phyloP scores from a whole-genome alignment of 2,888 invertebrate genomes.

The Ceratothoa steindachneri region DNA sequence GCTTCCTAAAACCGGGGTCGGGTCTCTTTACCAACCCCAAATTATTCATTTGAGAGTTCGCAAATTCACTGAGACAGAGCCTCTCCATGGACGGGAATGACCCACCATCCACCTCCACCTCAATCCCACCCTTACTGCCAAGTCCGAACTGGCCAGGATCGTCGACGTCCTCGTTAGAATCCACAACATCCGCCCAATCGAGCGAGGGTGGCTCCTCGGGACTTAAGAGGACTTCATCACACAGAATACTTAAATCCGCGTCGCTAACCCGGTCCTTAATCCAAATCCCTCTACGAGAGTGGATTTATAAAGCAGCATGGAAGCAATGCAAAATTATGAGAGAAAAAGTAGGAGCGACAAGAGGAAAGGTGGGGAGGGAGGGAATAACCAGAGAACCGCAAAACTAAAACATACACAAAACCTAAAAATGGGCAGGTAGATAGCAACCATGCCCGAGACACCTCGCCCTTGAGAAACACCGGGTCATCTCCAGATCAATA shows the following conservation, averaged over 20 bases:
- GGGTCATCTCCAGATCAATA: too few species aligned
- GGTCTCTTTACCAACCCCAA: not conserved
- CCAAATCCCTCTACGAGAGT: not conserved
- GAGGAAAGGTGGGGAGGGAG: not conserved
- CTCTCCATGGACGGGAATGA: not conserved
- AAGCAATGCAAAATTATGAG: not conserved
- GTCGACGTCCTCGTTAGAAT: not conserved
- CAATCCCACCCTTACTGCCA: not conserved
- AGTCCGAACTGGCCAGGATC: not conserved
- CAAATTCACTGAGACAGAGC: not conserved
- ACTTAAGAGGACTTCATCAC: constrained; percentile 28
- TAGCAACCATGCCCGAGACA: too few species aligned
- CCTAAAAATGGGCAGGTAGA: too few species aligned
- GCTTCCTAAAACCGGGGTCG: not conserved
- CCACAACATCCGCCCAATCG: constrained; percentile 28
- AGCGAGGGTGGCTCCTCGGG: constrained; percentile 28
- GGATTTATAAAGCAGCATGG: not conserved
- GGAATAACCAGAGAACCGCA: not conserved
- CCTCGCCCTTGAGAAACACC: too few species aligned
- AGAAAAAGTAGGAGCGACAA: not conserved
- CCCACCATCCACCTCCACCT: too few species aligned
- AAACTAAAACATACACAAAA: too few species aligned
- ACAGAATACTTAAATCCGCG: constrained; percentile 27
- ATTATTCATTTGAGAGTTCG: not conserved
- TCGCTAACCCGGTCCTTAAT: not conserved